Percentiles rank a stretch among this genome's conserved stretches.
phyloP scores from a whole-genome alignment of 2,888 invertebrate species.

The Eristalis arbustorum region DNA sequence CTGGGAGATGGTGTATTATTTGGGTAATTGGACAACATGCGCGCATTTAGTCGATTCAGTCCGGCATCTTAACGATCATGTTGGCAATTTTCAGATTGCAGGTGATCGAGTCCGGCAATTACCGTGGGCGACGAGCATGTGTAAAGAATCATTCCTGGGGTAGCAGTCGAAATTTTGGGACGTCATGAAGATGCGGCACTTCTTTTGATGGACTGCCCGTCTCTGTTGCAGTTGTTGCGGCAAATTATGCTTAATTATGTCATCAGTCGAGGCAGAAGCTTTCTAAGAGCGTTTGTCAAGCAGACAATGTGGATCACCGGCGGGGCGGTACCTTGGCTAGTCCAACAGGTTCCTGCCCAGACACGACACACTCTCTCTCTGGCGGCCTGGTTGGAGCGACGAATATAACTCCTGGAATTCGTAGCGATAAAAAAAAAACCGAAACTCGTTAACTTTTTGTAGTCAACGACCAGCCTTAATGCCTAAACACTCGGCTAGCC shows the following conservation, averaged over 20 bases:
- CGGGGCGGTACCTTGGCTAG: too few relatives aligned
- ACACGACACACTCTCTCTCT: neutral
- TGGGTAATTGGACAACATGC: conserved; percentile 62
- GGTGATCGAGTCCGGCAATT: conserved; percentile 52
- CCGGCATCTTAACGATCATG: conserved; percentile 37
- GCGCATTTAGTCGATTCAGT: conserved; percentile 37
- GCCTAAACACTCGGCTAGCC: neutral
- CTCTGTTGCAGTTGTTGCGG: neutral
- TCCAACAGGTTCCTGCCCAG: neutral
- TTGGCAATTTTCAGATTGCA: conserved; percentile 56
- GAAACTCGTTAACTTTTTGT: neutral
- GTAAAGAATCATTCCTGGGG: neutral
- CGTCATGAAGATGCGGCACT: neutral
- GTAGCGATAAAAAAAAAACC: neutral
- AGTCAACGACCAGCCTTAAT: neutral
- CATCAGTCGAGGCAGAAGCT: neutral
- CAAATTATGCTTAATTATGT: neutral
- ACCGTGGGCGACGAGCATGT: conserved; percentile 19
- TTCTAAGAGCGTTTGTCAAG: neutral
- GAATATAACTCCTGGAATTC: neutral
- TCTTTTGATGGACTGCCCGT: neutral
- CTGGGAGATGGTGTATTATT: conserved; percentile 50
- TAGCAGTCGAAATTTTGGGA: neutral
- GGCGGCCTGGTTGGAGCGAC: neutral
- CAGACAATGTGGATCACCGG: too few relatives aligned